These are phyloP conservation scores for Trogon melanurus DNA, from an alignment of 2,113 vertebrate species.

Conservation along the genomic window DNA sequence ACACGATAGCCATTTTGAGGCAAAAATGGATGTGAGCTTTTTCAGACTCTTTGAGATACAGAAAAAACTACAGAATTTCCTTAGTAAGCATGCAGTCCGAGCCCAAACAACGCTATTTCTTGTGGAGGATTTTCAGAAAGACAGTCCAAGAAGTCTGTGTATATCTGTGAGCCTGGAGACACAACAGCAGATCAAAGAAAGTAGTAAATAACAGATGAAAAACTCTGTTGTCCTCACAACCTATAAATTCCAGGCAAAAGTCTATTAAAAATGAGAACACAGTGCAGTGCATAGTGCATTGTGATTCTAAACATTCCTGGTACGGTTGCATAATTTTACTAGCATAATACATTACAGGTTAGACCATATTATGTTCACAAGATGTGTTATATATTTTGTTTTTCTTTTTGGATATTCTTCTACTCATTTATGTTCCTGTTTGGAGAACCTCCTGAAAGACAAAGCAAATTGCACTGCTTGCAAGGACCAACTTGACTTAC, in stretches of 20 bases:
- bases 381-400: not conserved
- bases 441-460: not conserved
- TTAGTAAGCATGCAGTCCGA: not conserved
- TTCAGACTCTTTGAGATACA: not conserved
- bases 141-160: not conserved
- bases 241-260: not conserved
- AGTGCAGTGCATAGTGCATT: too few species aligned
- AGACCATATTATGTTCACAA: not conserved
- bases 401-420: not conserved
- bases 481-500: not conserved
- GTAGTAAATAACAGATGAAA: not conserved
- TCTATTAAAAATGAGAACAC: not conserved
- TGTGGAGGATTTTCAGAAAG: not conserved
- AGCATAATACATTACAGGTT: not conserved
- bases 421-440: not conserved
- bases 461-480: not conserved
- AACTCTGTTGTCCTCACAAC: not conserved
- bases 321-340: not conserved
- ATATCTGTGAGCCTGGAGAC: not conserved
- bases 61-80: not conserved
- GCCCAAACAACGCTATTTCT: not conserved
- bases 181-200: not conserved
- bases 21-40: not conserved
- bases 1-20: not conserved
- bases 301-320: not conserved